Evolutionary conservation across 2,797 vertebrate genomes (phyloP), one percentile per base, ranked within the genome.

Genomic region (Gallinago nigripennis): DNA sequence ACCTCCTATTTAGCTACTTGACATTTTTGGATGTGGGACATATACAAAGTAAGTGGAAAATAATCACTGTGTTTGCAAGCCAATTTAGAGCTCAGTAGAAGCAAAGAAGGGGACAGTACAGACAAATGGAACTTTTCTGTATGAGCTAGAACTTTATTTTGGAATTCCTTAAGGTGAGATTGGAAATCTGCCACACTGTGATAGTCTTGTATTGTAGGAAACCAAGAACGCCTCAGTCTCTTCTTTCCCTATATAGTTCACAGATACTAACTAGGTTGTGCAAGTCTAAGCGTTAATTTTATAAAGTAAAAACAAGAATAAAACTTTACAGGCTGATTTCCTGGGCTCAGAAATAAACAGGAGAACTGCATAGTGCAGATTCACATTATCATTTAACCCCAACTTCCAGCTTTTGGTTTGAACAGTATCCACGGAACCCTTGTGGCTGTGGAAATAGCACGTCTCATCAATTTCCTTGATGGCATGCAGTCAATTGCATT

Each of bases 101-200:
- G 83, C 57, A 56, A 84, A 89, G 58, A 45, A 65, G 11, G n/a
- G 13, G 60, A n/a, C 28, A 43, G 56, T 63, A 30, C 58, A 87
- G 61, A n/a, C 35, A 90, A 96, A 46, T 93, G 71, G 83, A 94
- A 88, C 69, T 63, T 91, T 84, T 92, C 56, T 12, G 53, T 88
- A 79, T 53, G 18, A 95, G 53, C 39, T 48, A 10, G 18, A 61
- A 33, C 70, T 92, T 91, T 91, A 41, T 76, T 92, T 90, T 94
- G 92, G 70, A 90, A 92, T 96, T 95, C 63, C 68, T 91, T 53
- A 64, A 91, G 61, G 69, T 69, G 48, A 86, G 85, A 2, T 12
- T 94, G 92, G 85, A 79, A 51, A 33, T 53, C 80, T 88, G 95
- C 77, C 85, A 84, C 31, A 9, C 43, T 89, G 53, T 61, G 65